Conservation (phyloP, 2,888 invertebrate genomes). For the Caenorhabditis macrosperma region DNA sequence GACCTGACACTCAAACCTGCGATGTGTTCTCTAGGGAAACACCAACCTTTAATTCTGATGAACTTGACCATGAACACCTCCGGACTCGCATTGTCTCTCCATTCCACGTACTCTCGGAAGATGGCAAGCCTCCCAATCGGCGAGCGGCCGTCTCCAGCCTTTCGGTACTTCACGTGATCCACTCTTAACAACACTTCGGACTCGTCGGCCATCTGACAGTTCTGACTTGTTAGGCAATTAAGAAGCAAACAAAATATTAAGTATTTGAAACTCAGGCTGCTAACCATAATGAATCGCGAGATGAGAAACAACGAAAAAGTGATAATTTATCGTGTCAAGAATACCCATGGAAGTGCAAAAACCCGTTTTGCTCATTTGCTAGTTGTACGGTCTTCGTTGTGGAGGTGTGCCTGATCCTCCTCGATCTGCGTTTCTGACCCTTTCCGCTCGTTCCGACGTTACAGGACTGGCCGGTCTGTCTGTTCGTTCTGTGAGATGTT, state of each 20-base stretch:
- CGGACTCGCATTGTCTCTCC: constrained; percentile 71
- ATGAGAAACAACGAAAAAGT: no score
- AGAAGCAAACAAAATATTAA: background rate
- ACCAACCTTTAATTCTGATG: constrained; percentile 74
- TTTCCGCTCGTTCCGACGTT: constrained; percentile 8
- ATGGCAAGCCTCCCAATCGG: constrained; percentile 73
- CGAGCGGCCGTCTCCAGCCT: constrained; percentile 74
- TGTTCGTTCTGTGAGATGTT: constrained; percentile 9
- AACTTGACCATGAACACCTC: constrained; percentile 68
- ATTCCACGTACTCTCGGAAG: constrained; percentile 74
- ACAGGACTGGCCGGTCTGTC: constrained; percentile 8
- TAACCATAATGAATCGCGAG: no score
- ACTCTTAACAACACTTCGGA: constrained; percentile 60
- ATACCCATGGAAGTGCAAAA: no score
- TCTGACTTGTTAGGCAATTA: background rate
- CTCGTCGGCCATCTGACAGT: constrained; percentile 45
- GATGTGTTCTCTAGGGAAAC: background rate
- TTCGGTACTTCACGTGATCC: constrained; percentile 77
- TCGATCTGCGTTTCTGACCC: constrained; percentile 32
- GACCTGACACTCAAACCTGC: constrained; percentile 85
- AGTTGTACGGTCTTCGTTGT: constrained; percentile 27
- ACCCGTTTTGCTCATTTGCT: no score
- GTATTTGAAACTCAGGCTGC: no score
- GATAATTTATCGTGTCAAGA: no score
- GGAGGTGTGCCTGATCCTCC: constrained; percentile 53